These are phyloP conservation scores for Clavelina lepadiformis DNA, from an alignment of 23 tunicate species.

Conservation along the genomic window DNA sequence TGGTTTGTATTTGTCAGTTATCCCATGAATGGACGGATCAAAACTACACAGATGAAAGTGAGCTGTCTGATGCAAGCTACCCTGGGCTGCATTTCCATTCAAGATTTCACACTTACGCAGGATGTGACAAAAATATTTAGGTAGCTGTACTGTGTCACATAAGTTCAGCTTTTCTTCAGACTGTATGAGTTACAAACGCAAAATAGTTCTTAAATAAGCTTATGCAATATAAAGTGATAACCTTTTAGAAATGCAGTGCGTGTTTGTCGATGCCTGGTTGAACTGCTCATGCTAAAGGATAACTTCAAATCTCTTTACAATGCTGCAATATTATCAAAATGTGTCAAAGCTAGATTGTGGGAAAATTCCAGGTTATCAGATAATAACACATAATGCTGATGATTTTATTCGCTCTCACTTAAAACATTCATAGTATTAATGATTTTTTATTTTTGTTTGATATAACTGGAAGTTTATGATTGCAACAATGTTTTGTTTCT, in stretches of 20 bases:
- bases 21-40: conserved; percentile 62
- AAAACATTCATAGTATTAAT: too few species aligned
- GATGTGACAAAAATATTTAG: conserved; percentile 81
- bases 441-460: too few species aligned
- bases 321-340: conserved; percentile 53
- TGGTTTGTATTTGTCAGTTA: conserved; percentile 14
- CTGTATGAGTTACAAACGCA: not conserved
- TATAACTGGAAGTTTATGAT: too few species aligned
- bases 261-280: conserved; percentile 57
- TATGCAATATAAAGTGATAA: not conserved
- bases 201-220: too few species aligned
- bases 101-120: conserved; percentile 70
- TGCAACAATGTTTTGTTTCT: too few species aligned
- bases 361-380: conserved; percentile 64
- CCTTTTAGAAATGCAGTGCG: conserved; percentile 56
- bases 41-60: conserved; percentile 83
- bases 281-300: conserved; percentile 40
- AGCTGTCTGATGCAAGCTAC: conserved; percentile 75
- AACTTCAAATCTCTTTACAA: conserved; percentile 42
- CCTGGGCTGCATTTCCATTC: conserved; percentile 57
- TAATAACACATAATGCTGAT: not conserved
- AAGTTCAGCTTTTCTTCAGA: not conserved
- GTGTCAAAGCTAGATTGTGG: conserved; percentile 71
- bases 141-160: conserved; percentile 3
- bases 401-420: too few species aligned